Percentiles rank a stretch among this genome's conserved stretches.
phyloP scores from a whole-genome alignment of 2,888 invertebrate genomes.

The Lymantria dispar region DNA sequence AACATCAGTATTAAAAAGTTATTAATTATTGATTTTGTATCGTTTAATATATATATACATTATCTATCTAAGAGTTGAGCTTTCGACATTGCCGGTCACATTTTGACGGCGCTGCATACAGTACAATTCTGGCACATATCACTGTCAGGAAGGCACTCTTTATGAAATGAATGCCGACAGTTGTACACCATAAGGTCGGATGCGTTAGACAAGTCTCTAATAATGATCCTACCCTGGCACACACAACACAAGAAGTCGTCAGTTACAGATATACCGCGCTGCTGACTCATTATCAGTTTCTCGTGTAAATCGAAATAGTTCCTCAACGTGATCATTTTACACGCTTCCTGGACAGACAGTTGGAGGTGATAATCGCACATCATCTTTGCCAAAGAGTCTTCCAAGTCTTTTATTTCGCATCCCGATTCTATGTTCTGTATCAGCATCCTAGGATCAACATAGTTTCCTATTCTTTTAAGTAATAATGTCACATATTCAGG shows the following conservation, averaged over 20 bases:
- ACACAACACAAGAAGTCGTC: slow-evolving; percentile 91
- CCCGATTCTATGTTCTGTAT: slow-evolving; percentile 92
- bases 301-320: slow-evolving; percentile 95
- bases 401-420: slow-evolving; percentile 93
- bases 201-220: slow-evolving; percentile 86
- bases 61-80: slow-evolving; percentile 53
- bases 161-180: slow-evolving; percentile 95
- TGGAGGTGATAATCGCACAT: slow-evolving; percentile 97
- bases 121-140: slow-evolving; percentile 55
- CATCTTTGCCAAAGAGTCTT: slow-evolving; percentile 96
- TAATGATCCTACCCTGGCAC: slow-evolving; percentile 89
- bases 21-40: slow-evolving; percentile 36
- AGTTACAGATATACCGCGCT: slow-evolving; percentile 88
- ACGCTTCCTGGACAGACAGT: slow-evolving; percentile 94
- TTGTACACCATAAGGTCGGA: slow-evolving; percentile 91
- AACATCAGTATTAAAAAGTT: slow-evolving; percentile 23
- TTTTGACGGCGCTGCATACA: slow-evolving; percentile 71
- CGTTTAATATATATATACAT: slow-evolving; percentile 34
- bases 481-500: slow-evolving; percentile 86
- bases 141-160: slow-evolving; percentile 87
- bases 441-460: slow-evolving; percentile 94
- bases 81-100: slow-evolving; percentile 49
- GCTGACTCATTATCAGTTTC: slow-evolving; percentile 89
- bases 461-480: slow-evolving; percentile 85
- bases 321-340: slow-evolving; percentile 93